Percentiles rank a stretch among this genome's conserved stretches.
Evolutionary conservation across 2,888 invertebrate genomes (phyloP).

Genomic region (Sclerodermus sp.): DNA sequence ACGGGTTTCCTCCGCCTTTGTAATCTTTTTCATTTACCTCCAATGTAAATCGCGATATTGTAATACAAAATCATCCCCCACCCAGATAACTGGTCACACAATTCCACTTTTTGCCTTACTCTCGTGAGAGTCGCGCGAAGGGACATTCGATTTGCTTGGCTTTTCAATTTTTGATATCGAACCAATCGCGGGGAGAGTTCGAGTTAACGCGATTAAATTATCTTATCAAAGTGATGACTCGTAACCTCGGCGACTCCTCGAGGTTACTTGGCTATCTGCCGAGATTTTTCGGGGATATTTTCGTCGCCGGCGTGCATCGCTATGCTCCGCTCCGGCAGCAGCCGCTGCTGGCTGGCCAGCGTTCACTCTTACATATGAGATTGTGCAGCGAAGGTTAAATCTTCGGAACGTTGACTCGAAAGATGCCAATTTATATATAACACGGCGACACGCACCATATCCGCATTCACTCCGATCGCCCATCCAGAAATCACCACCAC

Average conservation of each 20-base stretch:
- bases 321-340: slow-evolving; percentile 10
- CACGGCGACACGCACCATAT: background rate
- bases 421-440: background rate
- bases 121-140: no score
- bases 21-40: no score
- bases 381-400: background rate
- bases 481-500: no score
- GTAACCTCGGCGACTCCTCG: slow-evolving; percentile 23
- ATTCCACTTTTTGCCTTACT: no score
- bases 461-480: no score
- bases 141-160: no score
- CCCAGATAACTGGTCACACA: no score
- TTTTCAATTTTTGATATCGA: no score
- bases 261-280: slow-evolving; percentile 46
- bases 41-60: no score
- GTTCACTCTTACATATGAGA: background rate
- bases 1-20: no score
- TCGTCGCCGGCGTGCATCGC: slow-evolving; percentile 34
- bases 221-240: slow-evolving; percentile 37
- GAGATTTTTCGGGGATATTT: slow-evolving; percentile 51
- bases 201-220: slow-evolving; percentile 21
- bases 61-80: no score
- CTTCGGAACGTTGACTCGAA: background rate
- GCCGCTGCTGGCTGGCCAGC: background rate
- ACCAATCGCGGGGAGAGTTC: no score